Conservation (phyloP, 2,888 invertebrate species). For the Azorinus chamasolen region DNA sequence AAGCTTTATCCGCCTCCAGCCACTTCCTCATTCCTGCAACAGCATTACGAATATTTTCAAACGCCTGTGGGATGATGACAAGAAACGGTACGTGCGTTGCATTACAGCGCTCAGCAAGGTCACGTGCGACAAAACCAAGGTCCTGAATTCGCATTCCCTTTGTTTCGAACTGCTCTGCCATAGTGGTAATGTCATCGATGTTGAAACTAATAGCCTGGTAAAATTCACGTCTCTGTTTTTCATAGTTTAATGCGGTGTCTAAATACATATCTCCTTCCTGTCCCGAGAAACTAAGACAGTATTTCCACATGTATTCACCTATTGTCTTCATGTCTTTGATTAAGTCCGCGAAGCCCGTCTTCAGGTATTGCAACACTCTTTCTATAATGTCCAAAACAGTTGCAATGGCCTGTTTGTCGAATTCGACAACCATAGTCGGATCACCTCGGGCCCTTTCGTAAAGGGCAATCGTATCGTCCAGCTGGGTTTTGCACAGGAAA, state of each 20-base stretch:
- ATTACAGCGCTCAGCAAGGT: conserved; percentile 72
- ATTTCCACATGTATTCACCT: conserved; percentile 74
- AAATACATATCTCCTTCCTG: conserved; percentile 74
- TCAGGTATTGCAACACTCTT: conserved; percentile 64
- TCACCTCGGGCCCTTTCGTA: conserved; percentile 65
- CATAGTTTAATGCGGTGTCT: conserved; percentile 80
- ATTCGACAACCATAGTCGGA: conserved; percentile 64
- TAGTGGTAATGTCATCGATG: conserved; percentile 72
- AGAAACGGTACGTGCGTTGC: conserved; percentile 78
- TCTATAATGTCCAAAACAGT: conserved; percentile 63
- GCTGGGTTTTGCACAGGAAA: conserved; percentile 66
- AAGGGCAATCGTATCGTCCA: conserved; percentile 67
- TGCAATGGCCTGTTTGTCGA: conserved; percentile 63
- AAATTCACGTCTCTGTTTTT: conserved; percentile 76
- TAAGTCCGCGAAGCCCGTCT: conserved; percentile 73
- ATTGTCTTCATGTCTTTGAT: conserved; percentile 70
- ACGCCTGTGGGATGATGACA: conserved; percentile 78
- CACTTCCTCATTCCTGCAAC: conserved; percentile 73
- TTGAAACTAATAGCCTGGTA: conserved; percentile 69
- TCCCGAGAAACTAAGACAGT: conserved; percentile 78
- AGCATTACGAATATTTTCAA: conserved; percentile 77
- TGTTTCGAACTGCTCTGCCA: conserved; percentile 78
- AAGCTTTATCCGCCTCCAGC: conserved; percentile 78
- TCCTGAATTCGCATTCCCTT: conserved; percentile 72
- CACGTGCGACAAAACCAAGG: conserved; percentile 75